A percentile compares a stretch with the other conserved stretches of the same genome.
Conservation (phyloP, 2,797 vertebrate species). For the Malacoraja senta region DNA sequence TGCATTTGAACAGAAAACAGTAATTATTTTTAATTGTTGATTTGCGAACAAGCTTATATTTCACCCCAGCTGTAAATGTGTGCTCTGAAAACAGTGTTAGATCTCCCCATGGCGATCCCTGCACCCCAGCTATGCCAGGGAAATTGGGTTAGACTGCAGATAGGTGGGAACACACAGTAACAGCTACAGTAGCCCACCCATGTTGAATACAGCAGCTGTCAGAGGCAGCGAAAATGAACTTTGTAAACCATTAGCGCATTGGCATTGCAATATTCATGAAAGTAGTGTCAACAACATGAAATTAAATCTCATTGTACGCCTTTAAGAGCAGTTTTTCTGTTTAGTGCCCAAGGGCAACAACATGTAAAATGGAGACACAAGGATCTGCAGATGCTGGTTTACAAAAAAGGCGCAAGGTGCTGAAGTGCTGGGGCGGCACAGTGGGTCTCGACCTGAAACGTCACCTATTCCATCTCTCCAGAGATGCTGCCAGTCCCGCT, state of each 20-base stretch:
- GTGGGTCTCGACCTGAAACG: too few species aligned
- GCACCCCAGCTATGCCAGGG: not conserved
- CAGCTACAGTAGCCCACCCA: not conserved
- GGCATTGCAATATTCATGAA: conserved; percentile 11
- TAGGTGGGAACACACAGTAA: not conserved
- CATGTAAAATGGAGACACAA: not conserved
- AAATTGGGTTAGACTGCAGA: not conserved
- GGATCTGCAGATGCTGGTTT: too few species aligned
- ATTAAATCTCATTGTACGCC: not conserved
- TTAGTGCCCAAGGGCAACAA: conserved; percentile 24
- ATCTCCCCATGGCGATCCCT: not conserved
- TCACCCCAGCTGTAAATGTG: not conserved
- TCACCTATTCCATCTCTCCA: too few species aligned
- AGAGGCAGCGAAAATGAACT: not conserved
- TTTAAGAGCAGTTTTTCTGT: not conserved
- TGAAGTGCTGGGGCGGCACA: too few species aligned
- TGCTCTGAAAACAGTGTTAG: not conserved
- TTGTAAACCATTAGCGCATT: not conserved
- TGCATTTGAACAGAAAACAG: not conserved
- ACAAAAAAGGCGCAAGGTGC: too few species aligned
- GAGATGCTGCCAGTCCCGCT: too few species aligned
- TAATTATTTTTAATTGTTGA: not conserved
- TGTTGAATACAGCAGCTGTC: not conserved
- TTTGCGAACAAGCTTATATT: not conserved
- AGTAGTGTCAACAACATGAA: not conserved